Base-by-base conservation (phyloP, 1,140 invertebrate genomes). In the Elysia chlorotica region DNA sequence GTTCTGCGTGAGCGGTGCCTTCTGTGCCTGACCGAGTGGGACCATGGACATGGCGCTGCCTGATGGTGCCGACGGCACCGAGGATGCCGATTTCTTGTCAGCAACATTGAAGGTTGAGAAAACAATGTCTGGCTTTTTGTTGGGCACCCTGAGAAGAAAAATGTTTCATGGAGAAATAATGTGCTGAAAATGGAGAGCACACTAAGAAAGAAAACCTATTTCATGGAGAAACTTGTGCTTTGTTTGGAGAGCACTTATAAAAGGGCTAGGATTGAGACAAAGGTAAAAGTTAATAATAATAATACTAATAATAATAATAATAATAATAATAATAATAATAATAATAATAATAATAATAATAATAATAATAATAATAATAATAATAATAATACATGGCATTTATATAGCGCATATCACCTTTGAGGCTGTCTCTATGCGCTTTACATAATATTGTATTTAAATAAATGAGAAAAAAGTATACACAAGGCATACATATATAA, bases 1-100 rank as follows among this genome's bases (percentile, higher is more conserved):
- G 79, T 97, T 93, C 85, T 93, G 92, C n/a, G 95, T 92, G 83
- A n/a, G n/a, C n/a, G 95, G 94, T 35, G 63, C 38, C 5, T 63
- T 54, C 28, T 31, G 10, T 14, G 63, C 33, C 0, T 28, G 33
- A 6, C 14, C 19, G 30, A 30, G 66, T 2, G 65, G 23, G 21
- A 53, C 66, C 30, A 62, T 25, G 2, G 75, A 25, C 10, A 59
- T 6, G 56, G 56, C 10, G 56, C 56, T 59, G 28, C n/a, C 41
- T 10, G 25, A 17, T 6, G 56, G 56, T 19, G 56, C 56, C 17
- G 17, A 30, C 10, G 56, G 17, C 17, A 10, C 41, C 41, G 41
- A 14, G 41, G 41, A 10, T 14, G 10, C 41, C 41, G 10, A 10
- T 36, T 93, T 87, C 76, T 91, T 92, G 68, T 94, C 82, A 31